phyloP scores from a whole-genome alignment of 1,140 invertebrate species.

The Hyles euphorbiae region DNA sequence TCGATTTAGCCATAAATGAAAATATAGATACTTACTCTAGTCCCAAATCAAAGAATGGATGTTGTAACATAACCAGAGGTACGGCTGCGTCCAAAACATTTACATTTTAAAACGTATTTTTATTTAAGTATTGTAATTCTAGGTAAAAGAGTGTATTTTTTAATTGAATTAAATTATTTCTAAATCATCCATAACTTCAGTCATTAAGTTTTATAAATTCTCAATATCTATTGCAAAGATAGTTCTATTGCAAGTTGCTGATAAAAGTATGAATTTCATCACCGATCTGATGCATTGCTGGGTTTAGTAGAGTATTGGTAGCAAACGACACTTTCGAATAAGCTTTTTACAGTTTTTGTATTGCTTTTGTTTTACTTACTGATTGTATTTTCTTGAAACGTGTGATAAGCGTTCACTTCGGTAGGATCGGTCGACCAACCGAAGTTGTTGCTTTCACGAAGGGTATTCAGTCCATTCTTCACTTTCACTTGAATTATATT shows the following conservation, averaged over 20 bases:
- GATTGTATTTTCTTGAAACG: constrained; percentile 83
- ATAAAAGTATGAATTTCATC: no score
- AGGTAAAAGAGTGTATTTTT: no score
- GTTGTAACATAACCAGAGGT: constrained; percentile 84
- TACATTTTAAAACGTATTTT: background rate
- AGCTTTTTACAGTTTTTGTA: no score
- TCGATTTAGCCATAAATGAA: background rate
- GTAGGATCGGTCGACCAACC: constrained; percentile 83
- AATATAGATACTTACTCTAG: constrained; percentile 75
- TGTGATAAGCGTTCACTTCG: constrained; percentile 85
- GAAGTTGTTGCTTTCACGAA: constrained; percentile 60
- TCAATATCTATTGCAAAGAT: no score
- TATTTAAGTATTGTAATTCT: no score
- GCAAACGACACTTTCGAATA: no score
- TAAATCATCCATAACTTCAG: no score
- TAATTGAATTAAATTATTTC: no score
- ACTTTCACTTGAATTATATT: constrained; percentile 56
- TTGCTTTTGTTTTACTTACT: constrained; percentile 75
- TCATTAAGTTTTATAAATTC: no score
- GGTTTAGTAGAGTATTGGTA: no score
- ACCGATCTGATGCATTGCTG: no score
- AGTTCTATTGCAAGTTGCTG: no score
- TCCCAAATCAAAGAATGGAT: constrained; percentile 82
- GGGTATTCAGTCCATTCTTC: constrained; percentile 54
- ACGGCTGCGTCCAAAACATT: constrained; percentile 75